Base-by-base conservation (phyloP, 2,888 invertebrate species). In the Cataglyphis rosenhaueri region DNA sequence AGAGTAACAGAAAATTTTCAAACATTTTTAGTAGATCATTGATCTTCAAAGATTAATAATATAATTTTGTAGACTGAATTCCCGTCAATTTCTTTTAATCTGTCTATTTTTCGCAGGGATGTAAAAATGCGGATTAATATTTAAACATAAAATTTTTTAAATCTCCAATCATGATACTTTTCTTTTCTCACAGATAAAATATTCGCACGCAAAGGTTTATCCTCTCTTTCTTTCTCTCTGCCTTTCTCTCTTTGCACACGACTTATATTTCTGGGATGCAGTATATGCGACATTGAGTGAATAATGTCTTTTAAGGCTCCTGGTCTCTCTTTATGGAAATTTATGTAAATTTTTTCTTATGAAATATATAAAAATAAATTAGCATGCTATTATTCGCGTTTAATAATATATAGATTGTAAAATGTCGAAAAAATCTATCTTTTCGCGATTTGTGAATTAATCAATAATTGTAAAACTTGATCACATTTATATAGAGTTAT, bases 21-120 rank as follows among this genome's bases (percentile, higher is more conserved):
- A 64, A 64, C n/a, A 35, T 15, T 9, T 44, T 75, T 32, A 44
- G 32, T 18, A 3, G 1, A 48, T 62, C 61, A n/a, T 9, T 61
- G 21, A 75, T 59, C 18, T 64, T 12, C 29, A 1, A 64, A 35
- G 21, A 15, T 52, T 18, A 41, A 32, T 15, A 44, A 75, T 75
- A 35, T 21, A 32, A 64, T 52, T 21, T 75, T 61, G n/a, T 32
- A 62, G 6, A 0, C 18, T 64, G 21, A 75, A 75, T 75, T 52
- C 10, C 35, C 9, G 4, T 48, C 35, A 12, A 75, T 35, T 64
- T 64, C 18, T 64, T 48, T 35, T 3, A 44, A 25, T 64, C 65
- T 25, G 15, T 25, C 52, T 64, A 10, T 64, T 32, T 48, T 48
- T 52, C 18, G n/a, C 35, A 25, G 18, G 18, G 35, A 64, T 15